phyloP scores from a whole-genome alignment of 2,797 vertebrate species.

The Anniella stebbinsi region DNA sequence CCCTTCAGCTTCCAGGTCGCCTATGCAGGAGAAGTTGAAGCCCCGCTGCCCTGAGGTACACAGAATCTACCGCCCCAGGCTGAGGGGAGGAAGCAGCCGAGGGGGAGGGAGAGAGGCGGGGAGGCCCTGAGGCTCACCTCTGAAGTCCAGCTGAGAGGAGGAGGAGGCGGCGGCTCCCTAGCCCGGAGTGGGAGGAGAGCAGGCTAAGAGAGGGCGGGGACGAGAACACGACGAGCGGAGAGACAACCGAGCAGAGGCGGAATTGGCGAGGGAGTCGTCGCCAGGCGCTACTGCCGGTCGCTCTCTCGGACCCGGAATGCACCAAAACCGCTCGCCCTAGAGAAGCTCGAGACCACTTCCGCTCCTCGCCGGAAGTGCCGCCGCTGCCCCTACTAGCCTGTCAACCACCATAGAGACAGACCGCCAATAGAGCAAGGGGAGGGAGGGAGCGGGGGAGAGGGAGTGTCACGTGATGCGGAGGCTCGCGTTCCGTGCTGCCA shows the following conservation, averaged over 20 bases:
- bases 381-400: too few species aligned
- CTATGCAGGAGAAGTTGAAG: neutral
- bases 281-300: neutral
- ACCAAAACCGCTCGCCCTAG: neutral
- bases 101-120: neutral
- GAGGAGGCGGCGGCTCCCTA: neutral
- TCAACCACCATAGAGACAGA: conserved; percentile 6
- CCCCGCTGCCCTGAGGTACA: too few species aligned
- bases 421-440: too few species aligned
- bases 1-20: neutral
- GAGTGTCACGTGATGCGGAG: neutral
- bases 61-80: neutral
- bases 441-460: rapidly evolving
- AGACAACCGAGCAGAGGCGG: too few species aligned
- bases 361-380: neutral
- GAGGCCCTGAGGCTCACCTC: conserved; percentile 26
- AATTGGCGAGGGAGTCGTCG: too few species aligned
- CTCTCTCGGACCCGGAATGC: neutral
- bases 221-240: neutral
- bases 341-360: conserved; percentile 5
- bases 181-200: neutral
- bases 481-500: too few species aligned
- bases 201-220: neutral
- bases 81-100: neutral
- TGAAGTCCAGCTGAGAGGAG: conserved; percentile 11